These are phyloP conservation scores for Indri indri DNA, from an alignment of 2,113 vertebrate species.

Conservation along the genomic window DNA sequence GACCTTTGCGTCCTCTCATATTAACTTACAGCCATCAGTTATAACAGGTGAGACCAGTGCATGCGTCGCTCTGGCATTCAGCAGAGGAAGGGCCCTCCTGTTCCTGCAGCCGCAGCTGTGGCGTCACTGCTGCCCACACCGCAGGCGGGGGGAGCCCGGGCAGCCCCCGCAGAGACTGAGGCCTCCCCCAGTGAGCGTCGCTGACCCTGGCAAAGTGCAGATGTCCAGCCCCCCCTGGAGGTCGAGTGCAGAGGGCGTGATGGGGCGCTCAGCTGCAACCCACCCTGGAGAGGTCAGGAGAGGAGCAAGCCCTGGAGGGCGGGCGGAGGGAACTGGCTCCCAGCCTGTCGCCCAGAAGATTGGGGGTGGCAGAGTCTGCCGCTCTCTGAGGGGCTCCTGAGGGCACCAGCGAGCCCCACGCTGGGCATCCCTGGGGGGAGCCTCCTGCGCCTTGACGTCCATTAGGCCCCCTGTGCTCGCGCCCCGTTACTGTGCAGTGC, in stretches of 20 bases:
- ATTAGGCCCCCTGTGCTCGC: not conserved
- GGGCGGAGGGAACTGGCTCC: not conserved
- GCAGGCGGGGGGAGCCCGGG: not conserved
- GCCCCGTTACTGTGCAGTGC: rapidly evolving
- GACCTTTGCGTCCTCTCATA: not conserved
- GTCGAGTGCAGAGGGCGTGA: not conserved
- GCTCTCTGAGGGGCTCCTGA: not conserved
- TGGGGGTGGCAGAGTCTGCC: not conserved
- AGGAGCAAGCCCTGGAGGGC: rapidly evolving
- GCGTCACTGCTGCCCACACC: not conserved
- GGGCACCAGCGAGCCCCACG: rapidly evolving
- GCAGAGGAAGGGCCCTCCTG: not conserved
- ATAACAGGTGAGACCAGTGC: not conserved
- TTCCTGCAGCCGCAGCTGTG: not conserved
- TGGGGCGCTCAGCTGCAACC: not conserved
- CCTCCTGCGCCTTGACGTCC: not conserved
- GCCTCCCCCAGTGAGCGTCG: not conserved
- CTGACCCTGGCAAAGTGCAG: rapidly evolving
- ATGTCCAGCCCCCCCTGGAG: not conserved
- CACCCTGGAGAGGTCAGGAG: not conserved
- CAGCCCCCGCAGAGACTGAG: not conserved
- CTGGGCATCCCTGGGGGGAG: not conserved
- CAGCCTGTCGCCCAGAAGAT: not conserved
- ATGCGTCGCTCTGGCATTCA: not conserved
- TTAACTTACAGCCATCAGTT: not conserved